phyloP scores from a whole-genome alignment of 2,888 invertebrate genomes.

The Nycteola revayana region DNA sequence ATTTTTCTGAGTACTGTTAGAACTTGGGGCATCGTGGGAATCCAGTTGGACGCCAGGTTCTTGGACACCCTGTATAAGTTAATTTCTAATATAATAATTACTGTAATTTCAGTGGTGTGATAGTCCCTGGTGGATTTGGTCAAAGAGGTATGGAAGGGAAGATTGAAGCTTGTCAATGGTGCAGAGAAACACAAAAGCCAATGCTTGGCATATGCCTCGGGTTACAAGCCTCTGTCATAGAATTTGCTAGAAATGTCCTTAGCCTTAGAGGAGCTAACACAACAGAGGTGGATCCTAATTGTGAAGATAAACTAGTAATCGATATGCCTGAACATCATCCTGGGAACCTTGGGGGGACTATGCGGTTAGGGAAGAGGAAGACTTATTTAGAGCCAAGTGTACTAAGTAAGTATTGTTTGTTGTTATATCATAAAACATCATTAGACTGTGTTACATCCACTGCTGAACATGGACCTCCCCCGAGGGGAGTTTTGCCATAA shows the following conservation, averaged over 20 bases:
- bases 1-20: too few relatives aligned
- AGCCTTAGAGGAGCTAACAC: conserved; percentile 90
- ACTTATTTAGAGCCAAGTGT: conserved; percentile 88
- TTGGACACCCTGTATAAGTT: too few relatives aligned
- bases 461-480: too few relatives aligned
- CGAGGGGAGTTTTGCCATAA: too few relatives aligned
- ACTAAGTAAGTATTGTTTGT: conserved; percentile 83
- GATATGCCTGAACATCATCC: conserved; percentile 99
- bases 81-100: too few relatives aligned
- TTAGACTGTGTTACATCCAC: too few relatives aligned
- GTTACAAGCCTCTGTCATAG: conserved; percentile 97
- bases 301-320: conserved; percentile 91
- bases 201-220: conserved; percentile 99
- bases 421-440: too few relatives aligned
- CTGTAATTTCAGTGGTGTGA: conserved; percentile 86
- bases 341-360: conserved; percentile 97
- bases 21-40: too few relatives aligned
- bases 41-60: too few relatives aligned
- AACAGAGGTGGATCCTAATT: conserved; percentile 90
- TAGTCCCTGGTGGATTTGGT: conserved; percentile 99
- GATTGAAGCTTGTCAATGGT: conserved; percentile 96
- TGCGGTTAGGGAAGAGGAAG: conserved; percentile 96
- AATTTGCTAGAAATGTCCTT: conserved; percentile 94
- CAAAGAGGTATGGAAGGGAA: conserved; percentile 97
- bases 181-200: conserved; percentile 93